phyloP scores from a whole-genome alignment of 2,888 invertebrate genomes.

The Parnassius apollo region DNA sequence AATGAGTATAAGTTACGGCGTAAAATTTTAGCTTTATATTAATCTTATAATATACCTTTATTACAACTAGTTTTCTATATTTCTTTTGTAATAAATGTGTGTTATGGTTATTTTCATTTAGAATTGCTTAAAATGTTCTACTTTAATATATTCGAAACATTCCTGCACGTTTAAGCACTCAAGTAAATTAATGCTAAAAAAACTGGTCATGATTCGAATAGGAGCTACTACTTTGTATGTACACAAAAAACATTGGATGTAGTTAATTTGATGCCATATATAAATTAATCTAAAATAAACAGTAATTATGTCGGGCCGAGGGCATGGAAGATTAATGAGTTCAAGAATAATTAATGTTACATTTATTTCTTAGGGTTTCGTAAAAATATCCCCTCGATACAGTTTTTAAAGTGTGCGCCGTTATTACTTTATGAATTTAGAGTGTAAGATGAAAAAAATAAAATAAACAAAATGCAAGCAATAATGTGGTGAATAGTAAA shows the following conservation, averaged over 20 bases:
- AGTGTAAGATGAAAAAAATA: neutral
- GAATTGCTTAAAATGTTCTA: too few species aligned
- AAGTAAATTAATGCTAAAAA: neutral
- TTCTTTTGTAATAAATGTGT: too few species aligned
- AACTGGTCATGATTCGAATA: neutral
- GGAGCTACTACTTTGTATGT: constrained; percentile 20
- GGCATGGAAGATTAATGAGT: constrained; percentile 59
- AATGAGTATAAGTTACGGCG: constrained; percentile 3
- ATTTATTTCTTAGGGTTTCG: constrained; percentile 27
- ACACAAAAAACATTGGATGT: constrained; percentile 24
- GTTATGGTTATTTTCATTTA: too few species aligned
- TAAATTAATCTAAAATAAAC: constrained; percentile 58
- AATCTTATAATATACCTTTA: neutral
- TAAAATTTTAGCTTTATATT: neutral
- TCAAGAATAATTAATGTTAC: constrained; percentile 42
- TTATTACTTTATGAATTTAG: constrained; percentile 32
- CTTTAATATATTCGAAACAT: too few species aligned
- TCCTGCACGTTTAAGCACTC: too few species aligned
- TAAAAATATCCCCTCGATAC: constrained; percentile 37
- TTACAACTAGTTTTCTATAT: too few species aligned
- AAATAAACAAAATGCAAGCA: neutral
- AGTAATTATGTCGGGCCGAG: constrained; percentile 50
- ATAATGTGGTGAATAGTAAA: neutral
- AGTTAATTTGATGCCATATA: constrained; percentile 37
- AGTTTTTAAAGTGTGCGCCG: constrained; percentile 34